These are phyloP conservation scores for Aphelinus certus DNA, from an alignment of 1,140 invertebrate species.

Conservation along the genomic window DNA sequence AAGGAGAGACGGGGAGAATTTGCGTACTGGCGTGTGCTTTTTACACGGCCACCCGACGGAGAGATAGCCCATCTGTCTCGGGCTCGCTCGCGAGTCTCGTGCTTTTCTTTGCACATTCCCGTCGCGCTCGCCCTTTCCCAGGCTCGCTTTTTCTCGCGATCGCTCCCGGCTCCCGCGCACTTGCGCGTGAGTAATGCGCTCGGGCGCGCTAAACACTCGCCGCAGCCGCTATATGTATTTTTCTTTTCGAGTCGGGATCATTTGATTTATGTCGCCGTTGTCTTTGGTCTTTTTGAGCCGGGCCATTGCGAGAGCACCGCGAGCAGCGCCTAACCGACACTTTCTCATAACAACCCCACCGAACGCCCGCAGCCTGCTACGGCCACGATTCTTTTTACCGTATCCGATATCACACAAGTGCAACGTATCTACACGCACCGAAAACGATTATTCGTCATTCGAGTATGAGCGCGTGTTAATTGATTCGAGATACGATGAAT, in stretches of 20 bases:
- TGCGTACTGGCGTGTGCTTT: constrained; percentile 18
- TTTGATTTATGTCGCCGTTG: constrained; percentile 37
- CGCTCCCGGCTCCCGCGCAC: constrained; percentile 30
- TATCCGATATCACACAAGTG: too few species aligned
- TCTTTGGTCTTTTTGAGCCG: not conserved
- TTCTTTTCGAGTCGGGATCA: too few species aligned
- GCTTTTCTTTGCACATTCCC: not conserved
- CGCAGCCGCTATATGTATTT: not conserved
- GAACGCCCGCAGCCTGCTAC: too few species aligned
- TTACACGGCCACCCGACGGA: not conserved
- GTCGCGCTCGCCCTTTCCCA: constrained; percentile 29
- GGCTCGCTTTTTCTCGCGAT: constrained; percentile 30
- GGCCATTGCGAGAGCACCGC: not conserved
- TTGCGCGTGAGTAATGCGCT: constrained; percentile 33
- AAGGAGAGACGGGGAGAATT: constrained; percentile 19
- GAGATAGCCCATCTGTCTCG: constrained; percentile 38
- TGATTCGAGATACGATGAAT: too few species aligned
- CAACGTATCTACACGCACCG: too few species aligned
- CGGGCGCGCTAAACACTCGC: not conserved
- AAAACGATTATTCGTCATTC: too few species aligned
- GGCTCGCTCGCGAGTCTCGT: constrained; percentile 4
- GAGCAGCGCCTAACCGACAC: too few species aligned
- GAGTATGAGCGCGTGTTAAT: too few species aligned
- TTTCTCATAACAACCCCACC: too few species aligned
- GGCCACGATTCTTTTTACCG: too few species aligned